phyloP scores from a whole-genome alignment of 53 echinoderm and acorn worm genomes.

The Astropecten irregularis region DNA sequence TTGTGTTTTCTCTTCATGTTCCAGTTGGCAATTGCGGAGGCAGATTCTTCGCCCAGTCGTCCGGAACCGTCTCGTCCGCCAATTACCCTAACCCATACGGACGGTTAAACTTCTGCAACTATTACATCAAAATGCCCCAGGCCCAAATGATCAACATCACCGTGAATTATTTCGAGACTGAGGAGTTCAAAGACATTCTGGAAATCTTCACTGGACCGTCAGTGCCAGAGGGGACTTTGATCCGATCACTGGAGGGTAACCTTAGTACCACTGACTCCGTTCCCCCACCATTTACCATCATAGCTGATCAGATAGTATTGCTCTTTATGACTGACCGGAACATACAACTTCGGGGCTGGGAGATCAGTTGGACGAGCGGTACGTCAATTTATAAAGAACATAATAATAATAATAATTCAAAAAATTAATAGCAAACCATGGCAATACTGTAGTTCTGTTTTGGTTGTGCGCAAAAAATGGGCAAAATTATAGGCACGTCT shows the following conservation, averaged over 20 bases:
- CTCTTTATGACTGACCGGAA: constrained; percentile 23
- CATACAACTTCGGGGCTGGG: not conserved
- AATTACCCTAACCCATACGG: not conserved
- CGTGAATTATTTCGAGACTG: constrained; percentile 27
- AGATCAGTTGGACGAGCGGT: constrained; percentile 3
- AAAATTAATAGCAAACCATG: no score
- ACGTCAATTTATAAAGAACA: no score
- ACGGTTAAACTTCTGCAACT: not conserved
- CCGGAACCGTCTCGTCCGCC: constrained; percentile 1
- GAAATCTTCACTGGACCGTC: constrained; percentile 16
- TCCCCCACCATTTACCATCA: not conserved
- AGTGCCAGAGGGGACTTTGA: not conserved
- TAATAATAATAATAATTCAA: no score
- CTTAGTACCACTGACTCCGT: not conserved
- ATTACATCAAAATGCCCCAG: constrained; percentile 27
- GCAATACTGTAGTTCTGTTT: no score
- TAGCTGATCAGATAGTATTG: not conserved
- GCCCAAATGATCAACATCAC: constrained; percentile 48
- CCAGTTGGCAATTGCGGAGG: constrained; percentile 16
- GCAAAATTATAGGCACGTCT: no score
- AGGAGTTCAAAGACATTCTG: constrained; percentile 32
- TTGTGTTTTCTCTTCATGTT: no score
- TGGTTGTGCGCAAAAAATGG: no score
- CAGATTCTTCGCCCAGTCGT: not conserved
- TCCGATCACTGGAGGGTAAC: not conserved